Evolutionary conservation across 2,888 invertebrate species (phyloP).

Genomic region (Pyralis farinalis): DNA sequence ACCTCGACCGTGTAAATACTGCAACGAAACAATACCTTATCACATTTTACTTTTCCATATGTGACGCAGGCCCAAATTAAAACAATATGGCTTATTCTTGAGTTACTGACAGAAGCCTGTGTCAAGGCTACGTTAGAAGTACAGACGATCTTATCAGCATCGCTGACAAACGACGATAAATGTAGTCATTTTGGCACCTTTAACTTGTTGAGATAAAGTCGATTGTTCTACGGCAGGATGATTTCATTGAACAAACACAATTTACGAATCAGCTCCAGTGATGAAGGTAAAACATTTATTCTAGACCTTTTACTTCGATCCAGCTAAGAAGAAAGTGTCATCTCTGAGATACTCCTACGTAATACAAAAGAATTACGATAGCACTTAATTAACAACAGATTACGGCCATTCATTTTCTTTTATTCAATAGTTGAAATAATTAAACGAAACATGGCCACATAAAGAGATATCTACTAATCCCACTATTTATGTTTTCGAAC

Average conservation of each 20-base stretch:
- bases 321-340: too few species aligned
- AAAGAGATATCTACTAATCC: too few species aligned
- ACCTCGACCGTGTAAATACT: too few species aligned
- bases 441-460: too few species aligned
- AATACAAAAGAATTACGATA: too few species aligned
- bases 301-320: background rate
- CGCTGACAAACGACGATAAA: background rate
- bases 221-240: background rate
- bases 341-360: too few species aligned
- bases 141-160: background rate
- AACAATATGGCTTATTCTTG: background rate
- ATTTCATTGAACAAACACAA: slow-evolving; percentile 1
- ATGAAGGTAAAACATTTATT: background rate
- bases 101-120: background rate
- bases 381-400: too few species aligned
- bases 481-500: too few species aligned
- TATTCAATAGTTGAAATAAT: too few species aligned
- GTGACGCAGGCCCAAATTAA: background rate
- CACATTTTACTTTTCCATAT: too few species aligned
- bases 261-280: background rate
- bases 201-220: background rate
- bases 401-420: background rate
- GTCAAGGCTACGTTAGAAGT: background rate
- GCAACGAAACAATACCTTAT: too few species aligned
- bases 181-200: background rate